Conservation (phyloP, 2,888 invertebrate species). For the Tortrix viridana region DNA sequence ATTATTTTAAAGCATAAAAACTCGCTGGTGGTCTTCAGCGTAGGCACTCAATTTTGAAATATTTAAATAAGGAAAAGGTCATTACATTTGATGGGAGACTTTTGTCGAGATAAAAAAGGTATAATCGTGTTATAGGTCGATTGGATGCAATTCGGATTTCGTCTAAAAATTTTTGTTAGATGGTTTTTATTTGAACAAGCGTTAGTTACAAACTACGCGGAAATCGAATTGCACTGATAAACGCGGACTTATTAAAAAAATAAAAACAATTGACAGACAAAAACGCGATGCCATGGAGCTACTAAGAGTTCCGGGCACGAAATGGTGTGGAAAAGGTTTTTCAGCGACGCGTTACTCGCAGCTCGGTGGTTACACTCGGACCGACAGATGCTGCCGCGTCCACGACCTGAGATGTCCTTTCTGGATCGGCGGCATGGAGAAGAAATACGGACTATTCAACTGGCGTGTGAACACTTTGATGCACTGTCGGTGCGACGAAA, state of each 20-base stretch:
- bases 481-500: slow-evolving; percentile 96
- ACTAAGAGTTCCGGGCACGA: slow-evolving; percentile 94
- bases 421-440: slow-evolving; percentile 92
- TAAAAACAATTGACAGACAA: slow-evolving; percentile 60
- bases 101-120: slow-evolving; percentile 25
- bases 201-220: not conserved
- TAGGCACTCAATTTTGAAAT: slow-evolving; percentile 34
- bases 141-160: slow-evolving; percentile 23
- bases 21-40: slow-evolving; percentile 42
- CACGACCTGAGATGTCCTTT: slow-evolving; percentile 94
- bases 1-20: slow-evolving; percentile 51
- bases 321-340: slow-evolving; percentile 97
- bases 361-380: slow-evolving; percentile 92
- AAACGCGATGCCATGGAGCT: slow-evolving; percentile 84
- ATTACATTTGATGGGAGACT: slow-evolving; percentile 33
- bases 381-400: slow-evolving; percentile 94
- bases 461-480: slow-evolving; percentile 95
- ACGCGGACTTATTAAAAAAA: slow-evolving; percentile 36
- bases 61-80: slow-evolving; percentile 50
- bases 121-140: slow-evolving; percentile 38
- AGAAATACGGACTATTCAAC: slow-evolving; percentile 94
- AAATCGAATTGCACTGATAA: slow-evolving; percentile 27
- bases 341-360: slow-evolving; percentile 91
- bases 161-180: slow-evolving; percentile 23
- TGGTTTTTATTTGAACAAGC: not conserved